Percentiles rank a stretch among this genome's conserved stretches.
phyloP scores from a whole-genome alignment of 2,888 invertebrate species.

The Brenthis daphne region DNA sequence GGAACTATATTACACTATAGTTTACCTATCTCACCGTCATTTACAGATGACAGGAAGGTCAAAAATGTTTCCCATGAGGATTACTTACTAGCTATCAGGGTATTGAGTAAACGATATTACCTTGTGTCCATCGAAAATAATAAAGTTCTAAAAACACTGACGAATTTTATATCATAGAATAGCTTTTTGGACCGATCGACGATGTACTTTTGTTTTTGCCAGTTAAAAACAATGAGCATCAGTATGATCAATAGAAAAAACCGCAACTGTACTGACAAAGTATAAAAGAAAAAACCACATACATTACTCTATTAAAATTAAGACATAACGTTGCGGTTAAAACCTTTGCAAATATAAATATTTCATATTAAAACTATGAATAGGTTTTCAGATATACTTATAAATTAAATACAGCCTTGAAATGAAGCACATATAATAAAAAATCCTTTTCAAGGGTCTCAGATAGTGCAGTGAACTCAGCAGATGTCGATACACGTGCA shows the following conservation, averaged over 20 bases:
- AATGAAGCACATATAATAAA: slow-evolving; percentile 25
- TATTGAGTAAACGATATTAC: too few relatives aligned
- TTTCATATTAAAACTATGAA: too few relatives aligned
- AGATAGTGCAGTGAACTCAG: slow-evolving; percentile 59
- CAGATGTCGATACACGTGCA: slow-evolving; percentile 62
- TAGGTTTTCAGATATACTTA: background rate
- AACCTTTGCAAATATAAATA: too few relatives aligned
- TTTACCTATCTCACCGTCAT: background rate
- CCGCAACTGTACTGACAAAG: too few relatives aligned
- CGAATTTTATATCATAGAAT: too few relatives aligned
- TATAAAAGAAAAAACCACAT: too few relatives aligned
- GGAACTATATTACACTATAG: background rate
- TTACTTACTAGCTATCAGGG: background rate
- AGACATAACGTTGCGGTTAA: too few relatives aligned
- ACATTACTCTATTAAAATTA: too few relatives aligned
- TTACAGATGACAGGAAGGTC: slow-evolving; percentile 2
- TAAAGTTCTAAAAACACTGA: too few relatives aligned
- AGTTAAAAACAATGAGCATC: too few relatives aligned
- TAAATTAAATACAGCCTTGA: slow-evolving; percentile 10
- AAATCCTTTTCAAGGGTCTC: slow-evolving; percentile 48
- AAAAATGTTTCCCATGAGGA: slow-evolving; percentile 1
- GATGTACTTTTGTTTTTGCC: background rate
- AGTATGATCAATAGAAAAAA: too few relatives aligned
- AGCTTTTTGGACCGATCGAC: background rate
- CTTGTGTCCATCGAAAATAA: too few relatives aligned